Evolutionary conservation across 2,113 vertebrate genomes (phyloP).

Genomic region (Percopsis transmontana): DNA sequence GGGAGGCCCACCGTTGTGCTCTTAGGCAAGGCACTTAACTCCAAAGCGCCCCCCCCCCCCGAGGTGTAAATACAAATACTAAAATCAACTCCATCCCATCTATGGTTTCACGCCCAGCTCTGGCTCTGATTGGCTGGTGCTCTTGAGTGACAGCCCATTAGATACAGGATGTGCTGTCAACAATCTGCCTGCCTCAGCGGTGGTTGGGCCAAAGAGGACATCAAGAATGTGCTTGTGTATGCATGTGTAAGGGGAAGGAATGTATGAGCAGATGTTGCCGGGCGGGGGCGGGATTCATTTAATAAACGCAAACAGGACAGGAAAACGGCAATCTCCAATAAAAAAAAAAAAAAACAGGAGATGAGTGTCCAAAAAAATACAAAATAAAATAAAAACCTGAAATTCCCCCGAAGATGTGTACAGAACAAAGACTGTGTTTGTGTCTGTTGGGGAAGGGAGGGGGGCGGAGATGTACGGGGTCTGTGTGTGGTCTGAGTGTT

Average conservation of each 20-base stretch:
- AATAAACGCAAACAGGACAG: slow-evolving; percentile 24
- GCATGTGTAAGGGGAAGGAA: slow-evolving; percentile 48
- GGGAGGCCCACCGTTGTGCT: slow-evolving; percentile 62
- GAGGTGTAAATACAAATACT: slow-evolving; percentile 52
- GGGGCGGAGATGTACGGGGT: slow-evolving; percentile 60
- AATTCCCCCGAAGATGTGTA: slow-evolving; percentile 44
- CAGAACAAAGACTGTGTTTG: slow-evolving; percentile 36
- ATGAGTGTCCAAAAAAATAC: slow-evolving; percentile 40
- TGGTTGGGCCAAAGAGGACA: slow-evolving; percentile 39
- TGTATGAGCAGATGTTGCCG: slow-evolving; percentile 54
- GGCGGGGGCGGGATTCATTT: slow-evolving; percentile 4
- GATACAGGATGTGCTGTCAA: slow-evolving; percentile 30
- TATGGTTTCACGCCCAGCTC: slow-evolving; percentile 45
- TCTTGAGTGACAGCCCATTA: slow-evolving; percentile 30
- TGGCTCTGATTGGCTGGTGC: slow-evolving; percentile 43
- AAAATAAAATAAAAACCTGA: slow-evolving; percentile 26
- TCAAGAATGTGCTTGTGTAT: slow-evolving; percentile 24
- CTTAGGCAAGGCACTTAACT: slow-evolving; percentile 74
- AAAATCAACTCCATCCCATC: slow-evolving; percentile 37
- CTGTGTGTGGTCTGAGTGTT: slow-evolving; percentile 79
- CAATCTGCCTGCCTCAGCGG: slow-evolving; percentile 29
- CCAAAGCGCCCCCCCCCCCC: slow-evolving; percentile 59
- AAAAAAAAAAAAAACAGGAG: slow-evolving; percentile 13
- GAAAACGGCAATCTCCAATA: slow-evolving; percentile 15
- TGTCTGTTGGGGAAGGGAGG: slow-evolving; percentile 39